phyloP scores from a whole-genome alignment of 2,888 invertebrate genomes.

The Lottia gigantea region DNA sequence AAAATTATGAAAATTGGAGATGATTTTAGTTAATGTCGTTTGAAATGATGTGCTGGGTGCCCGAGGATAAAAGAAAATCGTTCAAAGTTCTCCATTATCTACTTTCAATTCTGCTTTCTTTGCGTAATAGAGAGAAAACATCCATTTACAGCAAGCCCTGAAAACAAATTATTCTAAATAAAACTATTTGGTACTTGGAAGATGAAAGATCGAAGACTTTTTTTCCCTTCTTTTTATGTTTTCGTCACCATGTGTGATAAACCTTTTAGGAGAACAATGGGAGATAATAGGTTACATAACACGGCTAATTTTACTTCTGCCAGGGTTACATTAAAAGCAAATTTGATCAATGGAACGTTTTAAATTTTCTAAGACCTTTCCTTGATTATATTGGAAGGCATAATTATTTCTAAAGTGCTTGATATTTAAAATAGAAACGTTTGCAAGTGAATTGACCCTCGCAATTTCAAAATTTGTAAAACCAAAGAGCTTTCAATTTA shows the following conservation, averaged over 20 bases:
- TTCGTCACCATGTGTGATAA: neutral
- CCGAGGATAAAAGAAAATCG: neutral
- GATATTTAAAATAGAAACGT: too few relatives aligned
- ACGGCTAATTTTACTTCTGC: neutral
- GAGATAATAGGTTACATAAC: neutral
- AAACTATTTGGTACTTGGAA: neutral
- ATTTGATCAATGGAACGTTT: too few relatives aligned
- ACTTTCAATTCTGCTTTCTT: neutral
- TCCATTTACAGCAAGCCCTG: neutral
- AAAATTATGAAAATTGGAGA: slow-evolving; percentile 5
- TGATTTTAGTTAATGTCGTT: neutral
- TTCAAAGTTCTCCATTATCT: neutral
- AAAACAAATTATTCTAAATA: neutral
- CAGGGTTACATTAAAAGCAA: too few relatives aligned
- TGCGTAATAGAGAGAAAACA: neutral
- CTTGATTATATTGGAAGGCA: too few relatives aligned
- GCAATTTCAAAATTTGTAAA: too few relatives aligned
- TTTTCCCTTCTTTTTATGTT: neutral
- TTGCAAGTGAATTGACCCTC: too few relatives aligned
- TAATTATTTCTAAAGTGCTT: too few relatives aligned
- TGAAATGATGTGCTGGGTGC: too few relatives aligned
- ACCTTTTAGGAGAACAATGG: neutral
- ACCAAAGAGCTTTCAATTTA: too few relatives aligned
- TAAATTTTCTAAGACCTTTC: too few relatives aligned
- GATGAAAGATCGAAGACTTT: neutral